Evolutionary conservation across 2,113 vertebrate genomes (phyloP), one percentile per base, ranked within the genome.

Genomic region (Enhydra lutris): DNA sequence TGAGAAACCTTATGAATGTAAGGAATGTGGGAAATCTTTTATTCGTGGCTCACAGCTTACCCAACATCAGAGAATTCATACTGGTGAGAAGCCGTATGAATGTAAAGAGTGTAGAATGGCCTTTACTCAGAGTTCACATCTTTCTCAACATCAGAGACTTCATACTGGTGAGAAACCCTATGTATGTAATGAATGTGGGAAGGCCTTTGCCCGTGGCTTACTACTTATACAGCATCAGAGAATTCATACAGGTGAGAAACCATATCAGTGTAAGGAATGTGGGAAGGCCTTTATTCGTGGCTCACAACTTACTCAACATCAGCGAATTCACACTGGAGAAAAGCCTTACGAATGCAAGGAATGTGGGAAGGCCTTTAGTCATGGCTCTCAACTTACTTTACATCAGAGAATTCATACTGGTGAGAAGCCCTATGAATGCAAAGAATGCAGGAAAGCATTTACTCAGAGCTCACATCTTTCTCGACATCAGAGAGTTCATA

Each of bases 201-300:
- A 98, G 45, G 98, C 97, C 29, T 99, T 99, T 98, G 97, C 98
- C 3, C 98, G 98, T 71, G 97, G 98, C 10, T 98, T 98, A 55
- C 94, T 98, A 14, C 98, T 99, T 82, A 98, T 98, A 79, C 98
- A 98, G 12, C 98, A 99, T 80, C 98, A 98, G 94, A 98, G 98
- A 83, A 98, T 98, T 71, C 98, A 99, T 73, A 98, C 98, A 7
- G 98, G 98, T 36, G 98, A 98, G 84, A 98, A 98, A 89, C 98
- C 98, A 0, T 98, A 98, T 80, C 92, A 97, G 3, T 98, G 98
- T 79, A 94, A 95, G 29, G 97, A 98, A n/a, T 98, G 98, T 83
- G 98, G 98, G 52, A 98, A 98, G 79, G 97, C 98, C n/a, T 98
- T 98, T 83, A 97, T 98, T n/a, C 98, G 98, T 39, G 97, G 97